Evolutionary conservation across 2,888 invertebrate species (phyloP), one percentile per base, ranked within the genome.

Genomic region (Sphaerophoria taeniata): DNA sequence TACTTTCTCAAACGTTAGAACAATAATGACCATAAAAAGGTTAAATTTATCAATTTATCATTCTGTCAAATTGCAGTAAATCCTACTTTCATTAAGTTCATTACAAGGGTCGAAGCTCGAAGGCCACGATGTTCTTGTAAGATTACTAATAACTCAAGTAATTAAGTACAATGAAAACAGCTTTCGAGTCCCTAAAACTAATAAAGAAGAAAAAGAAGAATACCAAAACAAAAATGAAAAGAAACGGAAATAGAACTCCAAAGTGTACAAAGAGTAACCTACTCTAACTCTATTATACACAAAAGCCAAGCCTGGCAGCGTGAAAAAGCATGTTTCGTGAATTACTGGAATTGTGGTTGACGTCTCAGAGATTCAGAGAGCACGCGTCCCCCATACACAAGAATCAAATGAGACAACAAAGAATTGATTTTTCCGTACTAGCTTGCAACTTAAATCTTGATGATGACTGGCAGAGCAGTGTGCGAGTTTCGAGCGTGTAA

Each of bases 381-480:
- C 55, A 81, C 51, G 69, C 73, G 73, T 70, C 60, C 58, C 58
- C 24, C 24, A 24, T 2, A 24, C 24, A 24, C 24, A 24, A 69
- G 72, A 76, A 85, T 73, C 70, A 85, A 85, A 73, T 77, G 76
- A 81, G 85, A 85, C 85, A 77, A 85, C 81, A 81, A 77, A 72
- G 81, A 81, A 85, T 85, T 85, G 85, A 85, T 81, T 85, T 84
- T 85, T 85, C 70, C 24, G 63, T 84, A 31, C n/a, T 67, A 74
- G 55, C 67, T 72, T 75, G 69, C 60, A 76, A 80, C 63, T 16
- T 5, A 9, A 49, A 45, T 45, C 39, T 60, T 72, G 56, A 43
- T 67, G 12, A 0, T 36, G 14, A 39, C 39, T 39, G 6, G 24
- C 56, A 11, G 9, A 49, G 12, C 36, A 24, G 2, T 24, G 24